Conservation (phyloP, 2,888 invertebrate species). For the Antheraea yamamai region DNA sequence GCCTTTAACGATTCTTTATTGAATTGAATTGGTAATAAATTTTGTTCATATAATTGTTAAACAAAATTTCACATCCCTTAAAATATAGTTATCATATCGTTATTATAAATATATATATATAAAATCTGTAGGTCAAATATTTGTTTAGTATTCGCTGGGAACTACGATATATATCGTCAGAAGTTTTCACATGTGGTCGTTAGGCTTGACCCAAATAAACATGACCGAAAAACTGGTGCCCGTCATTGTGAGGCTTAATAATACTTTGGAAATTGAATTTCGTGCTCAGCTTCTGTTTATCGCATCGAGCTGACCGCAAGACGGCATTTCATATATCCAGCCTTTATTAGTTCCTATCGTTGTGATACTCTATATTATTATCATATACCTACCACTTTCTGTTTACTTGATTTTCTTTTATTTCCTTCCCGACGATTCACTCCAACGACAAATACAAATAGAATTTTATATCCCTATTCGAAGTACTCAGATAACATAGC, state of each 20-base stretch:
- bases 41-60: not conserved
- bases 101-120: slow-evolving; percentile 28
- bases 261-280: slow-evolving; percentile 65
- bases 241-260: slow-evolving; percentile 51
- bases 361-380: slow-evolving; percentile 20
- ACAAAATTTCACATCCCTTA: not conserved
- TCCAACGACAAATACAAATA: slow-evolving; percentile 19
- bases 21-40: not conserved
- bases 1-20: too few relatives aligned
- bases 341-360: slow-evolving; percentile 31
- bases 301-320: slow-evolving; percentile 38
- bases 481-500: slow-evolving; percentile 11
- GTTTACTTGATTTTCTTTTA: slow-evolving; percentile 21
- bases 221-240: slow-evolving; percentile 61
- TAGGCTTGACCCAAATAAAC: slow-evolving; percentile 69
- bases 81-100: slow-evolving; percentile 4
- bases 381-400: slow-evolving; percentile 14
- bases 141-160: slow-evolving; percentile 44
- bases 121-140: slow-evolving; percentile 38
- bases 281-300: slow-evolving; percentile 51
- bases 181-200: slow-evolving; percentile 65
- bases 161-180: slow-evolving; percentile 49
- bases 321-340: slow-evolving; percentile 43
- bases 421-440: slow-evolving; percentile 20
- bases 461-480: slow-evolving; percentile 18